Conservation (phyloP, 2,113 vertebrate genomes). For the Bathybates hornii region DNA sequence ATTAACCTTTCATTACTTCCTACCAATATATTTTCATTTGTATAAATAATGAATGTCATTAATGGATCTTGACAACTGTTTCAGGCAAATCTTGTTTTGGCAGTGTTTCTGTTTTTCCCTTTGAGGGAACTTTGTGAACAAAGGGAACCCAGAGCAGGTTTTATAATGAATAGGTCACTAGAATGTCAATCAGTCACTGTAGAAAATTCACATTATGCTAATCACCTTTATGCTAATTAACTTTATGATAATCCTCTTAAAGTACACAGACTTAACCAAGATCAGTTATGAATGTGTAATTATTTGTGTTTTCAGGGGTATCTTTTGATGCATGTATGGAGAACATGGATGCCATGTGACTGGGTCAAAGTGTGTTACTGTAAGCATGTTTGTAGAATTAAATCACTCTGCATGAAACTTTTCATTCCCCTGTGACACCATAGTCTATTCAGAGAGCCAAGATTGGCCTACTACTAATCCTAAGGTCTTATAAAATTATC, state of each 20-base stretch:
- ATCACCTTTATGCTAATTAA: constrained; percentile 1
- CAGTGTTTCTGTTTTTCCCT: neutral
- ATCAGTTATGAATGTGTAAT: neutral
- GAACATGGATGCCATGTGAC: neutral
- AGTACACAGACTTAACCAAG: neutral
- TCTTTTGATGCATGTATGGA: neutral
- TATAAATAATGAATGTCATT: neutral
- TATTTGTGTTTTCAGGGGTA: neutral
- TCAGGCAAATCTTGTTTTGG: neutral
- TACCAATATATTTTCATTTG: neutral
- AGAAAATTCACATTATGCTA: constrained; percentile 8
- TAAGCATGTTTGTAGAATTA: neutral
- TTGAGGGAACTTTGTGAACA: neutral
- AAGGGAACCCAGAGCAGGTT: neutral
- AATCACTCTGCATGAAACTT: neutral
- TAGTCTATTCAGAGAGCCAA: neutral
- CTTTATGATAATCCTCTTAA: neutral
- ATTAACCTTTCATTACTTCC: neutral
- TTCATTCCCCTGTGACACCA: neutral
- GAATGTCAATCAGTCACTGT: constrained; percentile 2
- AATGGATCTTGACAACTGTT: neutral
- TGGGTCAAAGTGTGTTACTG: neutral
- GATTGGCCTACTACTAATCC: neutral
- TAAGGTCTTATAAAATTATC: neutral
- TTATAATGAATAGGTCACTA: neutral